Base-by-base conservation (phyloP, 2,888 invertebrate species). In the Cephus runcator region DNA sequence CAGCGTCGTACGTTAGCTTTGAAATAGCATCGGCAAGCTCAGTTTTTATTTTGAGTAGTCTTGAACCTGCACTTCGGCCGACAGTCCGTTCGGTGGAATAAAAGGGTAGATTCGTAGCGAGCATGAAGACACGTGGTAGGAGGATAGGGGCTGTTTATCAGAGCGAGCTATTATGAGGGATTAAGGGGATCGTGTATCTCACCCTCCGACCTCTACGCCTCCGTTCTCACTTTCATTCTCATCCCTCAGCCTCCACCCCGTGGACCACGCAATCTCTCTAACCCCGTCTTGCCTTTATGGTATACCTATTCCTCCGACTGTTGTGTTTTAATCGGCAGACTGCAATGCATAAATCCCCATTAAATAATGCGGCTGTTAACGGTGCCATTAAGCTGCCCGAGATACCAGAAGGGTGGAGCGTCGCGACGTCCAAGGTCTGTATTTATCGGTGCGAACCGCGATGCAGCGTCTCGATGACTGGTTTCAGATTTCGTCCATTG, bases 311-410 rank as follows among this genome's bases (percentile, higher is more conserved):
- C 56, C 2, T 23, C 23, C 23, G 56, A 56, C 23, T 23, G 83
- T 82, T 80, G 81, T 81, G 83, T 87, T 87, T 87, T 87, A 87
- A 87, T 87, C 87, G 86, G 85, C 81, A 80, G 83, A 83, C 85
- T 82, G 85, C 84, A 79, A 87, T 87, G 86, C 86, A 87, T 87
- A 85, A 87, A 87, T 87, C 86, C 83, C 84, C 85, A 87, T 87
- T 87, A 87, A 87, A 87, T 87, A 87, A 87, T 86, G 87, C 86
- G 85, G 86, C 84, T 87, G 87, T 87, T 87, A 87, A 86, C 86
- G 85, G 86, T 83, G 83, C 87, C 87, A 87, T 87, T 87, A 87
- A 87, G 85, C 87, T 84, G 81, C 86, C 84, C 85, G 86, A 87
- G 86, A 87, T 87, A 87, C 87, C 83, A 82, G 86, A 84, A 84